phyloP scores from a whole-genome alignment of 2,797 vertebrate species.

The Eleutherodactylus coqui region DNA sequence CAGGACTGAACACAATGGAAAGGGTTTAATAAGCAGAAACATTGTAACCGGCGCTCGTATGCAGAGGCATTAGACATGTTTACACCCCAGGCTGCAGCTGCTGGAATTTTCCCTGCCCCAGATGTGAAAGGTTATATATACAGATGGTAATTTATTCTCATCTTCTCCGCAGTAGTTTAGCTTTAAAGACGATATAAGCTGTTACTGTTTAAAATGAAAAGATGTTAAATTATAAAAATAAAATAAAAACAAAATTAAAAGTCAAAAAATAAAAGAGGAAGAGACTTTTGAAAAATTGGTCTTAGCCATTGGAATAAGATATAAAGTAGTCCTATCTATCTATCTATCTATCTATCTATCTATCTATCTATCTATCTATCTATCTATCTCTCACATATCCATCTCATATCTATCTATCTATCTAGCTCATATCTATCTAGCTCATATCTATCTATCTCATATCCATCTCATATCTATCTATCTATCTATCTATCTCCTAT shows the following conservation, averaged over 20 bases:
- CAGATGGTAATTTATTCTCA: background rate
- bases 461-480: background rate
- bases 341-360: background rate
- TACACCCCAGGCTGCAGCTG: slow-evolving; percentile 2
- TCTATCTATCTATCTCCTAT: background rate
- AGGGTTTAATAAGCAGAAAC: background rate
- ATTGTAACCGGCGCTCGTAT: background rate
- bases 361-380: background rate
- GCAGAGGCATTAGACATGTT: background rate
- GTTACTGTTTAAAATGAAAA: background rate
- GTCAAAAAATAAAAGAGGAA: background rate
- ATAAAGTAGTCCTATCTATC: no score
- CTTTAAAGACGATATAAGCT: background rate
- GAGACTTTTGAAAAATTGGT: background rate
- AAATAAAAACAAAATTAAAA: background rate
- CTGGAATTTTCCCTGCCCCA: background rate
- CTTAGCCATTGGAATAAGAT: no score
- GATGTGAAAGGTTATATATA: slow-evolving; percentile 35
- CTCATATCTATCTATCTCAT: background rate
- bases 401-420: background rate
- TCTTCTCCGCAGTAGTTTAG: background rate
- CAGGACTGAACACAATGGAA: slow-evolving; percentile 15
- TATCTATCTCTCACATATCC: background rate
- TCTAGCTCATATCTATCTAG: background rate
- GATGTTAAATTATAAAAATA: background rate